phyloP scores from a whole-genome alignment of 2,888 invertebrate genomes.

The Xanthorhoe designata region DNA sequence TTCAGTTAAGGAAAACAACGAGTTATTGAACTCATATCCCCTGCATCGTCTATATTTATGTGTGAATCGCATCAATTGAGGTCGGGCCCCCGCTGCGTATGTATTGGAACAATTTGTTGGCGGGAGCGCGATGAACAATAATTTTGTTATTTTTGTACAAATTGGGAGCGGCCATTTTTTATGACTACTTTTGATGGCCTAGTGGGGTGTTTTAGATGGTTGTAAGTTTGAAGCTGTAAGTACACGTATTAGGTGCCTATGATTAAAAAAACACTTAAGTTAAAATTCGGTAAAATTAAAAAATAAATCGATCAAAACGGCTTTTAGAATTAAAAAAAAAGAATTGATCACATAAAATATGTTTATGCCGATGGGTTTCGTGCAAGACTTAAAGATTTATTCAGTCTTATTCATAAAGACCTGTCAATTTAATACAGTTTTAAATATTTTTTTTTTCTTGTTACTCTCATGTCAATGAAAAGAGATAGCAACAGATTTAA shows the following conservation, averaged over 20 bases:
- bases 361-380: too few relatives aligned
- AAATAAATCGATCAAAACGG: too few relatives aligned
- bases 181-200: neutral
- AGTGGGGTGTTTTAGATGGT: neutral
- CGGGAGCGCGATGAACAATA: slow-evolving; percentile 21
- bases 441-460: too few relatives aligned
- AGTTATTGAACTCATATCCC: slow-evolving; percentile 40
- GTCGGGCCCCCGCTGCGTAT: slow-evolving; percentile 49
- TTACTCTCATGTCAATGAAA: too few relatives aligned
- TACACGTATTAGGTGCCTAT: neutral
- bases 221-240: neutral
- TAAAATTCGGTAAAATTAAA: too few relatives aligned
- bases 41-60: slow-evolving; percentile 48
- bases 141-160: slow-evolving; percentile 19
- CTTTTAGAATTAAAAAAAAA: too few relatives aligned
- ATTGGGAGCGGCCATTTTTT: slow-evolving; percentile 3
- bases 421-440: too few relatives aligned
- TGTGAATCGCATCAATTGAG: slow-evolving; percentile 51
- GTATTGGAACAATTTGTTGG: slow-evolving; percentile 38
- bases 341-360: too few relatives aligned
- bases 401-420: too few relatives aligned
- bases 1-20: slow-evolving; percentile 9
- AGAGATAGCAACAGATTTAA: too few relatives aligned
- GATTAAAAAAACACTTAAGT: too few relatives aligned
- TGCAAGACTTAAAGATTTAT: too few relatives aligned